Conservation (phyloP, 2,888 invertebrate genomes). For the Coenonympha arcania region DNA sequence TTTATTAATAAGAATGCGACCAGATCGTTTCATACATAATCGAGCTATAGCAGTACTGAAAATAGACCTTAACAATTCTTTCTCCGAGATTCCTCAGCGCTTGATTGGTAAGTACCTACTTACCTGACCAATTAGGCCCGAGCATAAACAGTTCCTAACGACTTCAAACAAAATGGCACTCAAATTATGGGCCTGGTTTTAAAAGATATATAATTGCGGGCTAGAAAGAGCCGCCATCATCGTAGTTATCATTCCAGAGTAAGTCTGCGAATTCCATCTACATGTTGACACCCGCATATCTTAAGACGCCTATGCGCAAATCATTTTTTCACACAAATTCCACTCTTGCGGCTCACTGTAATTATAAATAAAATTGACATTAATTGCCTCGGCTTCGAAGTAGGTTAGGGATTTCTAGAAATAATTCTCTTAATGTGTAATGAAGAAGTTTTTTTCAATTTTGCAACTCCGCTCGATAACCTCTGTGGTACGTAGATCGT, state of each 20-base stretch:
- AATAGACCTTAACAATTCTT: conserved; percentile 20
- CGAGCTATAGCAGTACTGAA: conserved; percentile 4
- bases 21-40: background rate
- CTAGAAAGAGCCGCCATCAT: conserved; percentile 32
- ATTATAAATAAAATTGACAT: conserved; percentile 70
- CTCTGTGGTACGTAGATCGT: conserved; percentile 3
- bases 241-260: conserved; percentile 32
- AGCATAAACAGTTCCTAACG: conserved; percentile 27
- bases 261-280: conserved; percentile 28
- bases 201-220: conserved; percentile 32
- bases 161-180: conserved; percentile 30
- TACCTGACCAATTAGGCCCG: conserved; percentile 25
- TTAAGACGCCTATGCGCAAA: conserved; percentile 33
- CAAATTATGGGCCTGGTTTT: conserved; percentile 27
- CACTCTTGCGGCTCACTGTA: conserved; percentile 34
- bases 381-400: conserved; percentile 59
- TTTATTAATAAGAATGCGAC: background rate
- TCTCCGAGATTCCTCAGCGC: conserved; percentile 18
- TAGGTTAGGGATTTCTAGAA: conserved; percentile 67
- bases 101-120: conserved; percentile 27
- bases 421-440: conserved; percentile 30
- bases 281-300: conserved; percentile 34
- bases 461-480: conserved; percentile 6
- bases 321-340: conserved; percentile 44
- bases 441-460: conserved; percentile 18